Conservation (phyloP, 2,113 vertebrate genomes). For the Sialia sialis region DNA sequence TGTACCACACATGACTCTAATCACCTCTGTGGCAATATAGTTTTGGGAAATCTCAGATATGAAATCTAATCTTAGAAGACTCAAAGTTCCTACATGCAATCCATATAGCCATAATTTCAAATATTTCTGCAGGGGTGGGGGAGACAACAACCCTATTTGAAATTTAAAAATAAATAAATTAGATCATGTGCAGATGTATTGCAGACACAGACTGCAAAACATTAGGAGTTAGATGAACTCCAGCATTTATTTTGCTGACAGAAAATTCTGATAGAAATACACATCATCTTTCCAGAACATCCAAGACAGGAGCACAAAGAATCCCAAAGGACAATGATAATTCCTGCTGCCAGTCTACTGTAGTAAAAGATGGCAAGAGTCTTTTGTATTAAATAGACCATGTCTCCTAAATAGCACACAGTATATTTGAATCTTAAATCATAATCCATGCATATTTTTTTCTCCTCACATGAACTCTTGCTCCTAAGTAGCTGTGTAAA, state of each 20-base stretch:
- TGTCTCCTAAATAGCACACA: background rate
- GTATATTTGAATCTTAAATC: background rate
- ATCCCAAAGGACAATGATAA: background rate
- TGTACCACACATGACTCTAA: background rate
- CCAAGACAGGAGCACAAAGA: background rate
- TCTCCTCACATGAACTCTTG: background rate
- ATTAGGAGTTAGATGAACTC: background rate
- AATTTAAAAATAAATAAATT: background rate
- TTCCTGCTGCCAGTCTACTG: background rate
- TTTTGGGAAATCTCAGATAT: background rate
- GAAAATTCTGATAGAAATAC: background rate
- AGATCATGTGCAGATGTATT: background rate
- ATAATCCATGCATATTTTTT: background rate
- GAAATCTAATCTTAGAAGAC: background rate
- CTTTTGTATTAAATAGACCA: background rate
- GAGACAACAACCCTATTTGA: background rate
- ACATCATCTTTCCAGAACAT: background rate
- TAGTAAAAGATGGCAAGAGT: background rate
- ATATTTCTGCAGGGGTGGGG: fast-evolving
- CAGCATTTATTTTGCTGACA: background rate
- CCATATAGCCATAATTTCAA: background rate
- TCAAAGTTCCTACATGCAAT: background rate
- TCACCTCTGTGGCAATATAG: background rate
- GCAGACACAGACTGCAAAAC: background rate
- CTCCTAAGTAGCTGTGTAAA: background rate